These are phyloP conservation scores for Acrocephalus arundinaceus DNA, from an alignment of 2,113 vertebrate species.

Conservation along the genomic window DNA sequence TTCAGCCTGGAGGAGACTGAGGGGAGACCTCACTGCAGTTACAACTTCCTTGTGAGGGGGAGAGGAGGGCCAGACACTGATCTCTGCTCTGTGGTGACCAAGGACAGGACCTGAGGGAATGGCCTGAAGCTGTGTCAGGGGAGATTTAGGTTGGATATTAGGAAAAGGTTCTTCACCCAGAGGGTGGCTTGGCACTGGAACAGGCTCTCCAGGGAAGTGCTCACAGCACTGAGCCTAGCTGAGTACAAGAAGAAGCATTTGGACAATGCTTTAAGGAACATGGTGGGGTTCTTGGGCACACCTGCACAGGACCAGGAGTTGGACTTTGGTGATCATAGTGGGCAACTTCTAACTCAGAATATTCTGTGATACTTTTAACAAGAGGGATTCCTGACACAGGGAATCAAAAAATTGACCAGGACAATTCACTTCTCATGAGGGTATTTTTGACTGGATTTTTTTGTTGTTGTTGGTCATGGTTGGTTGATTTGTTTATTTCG, in stretches of 20 bases:
- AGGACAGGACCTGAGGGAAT: neutral
- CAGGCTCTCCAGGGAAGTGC: neutral
- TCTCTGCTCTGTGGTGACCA: neutral
- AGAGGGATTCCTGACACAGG: neutral
- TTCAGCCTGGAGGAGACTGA: neutral
- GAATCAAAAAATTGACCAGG: neutral
- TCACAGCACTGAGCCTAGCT: neutral
- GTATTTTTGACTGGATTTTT: neutral
- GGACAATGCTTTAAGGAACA: neutral
- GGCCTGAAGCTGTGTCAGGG: neutral
- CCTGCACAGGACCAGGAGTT: neutral
- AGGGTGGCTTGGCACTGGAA: neutral
- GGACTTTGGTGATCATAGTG: neutral
- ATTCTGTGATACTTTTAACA: neutral
- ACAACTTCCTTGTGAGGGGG: rapidly evolving
- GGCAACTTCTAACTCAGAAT: neutral
- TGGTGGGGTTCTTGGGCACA: neutral
- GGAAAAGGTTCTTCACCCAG: neutral
- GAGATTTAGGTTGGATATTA: neutral
- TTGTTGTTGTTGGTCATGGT: neutral
- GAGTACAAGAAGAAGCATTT: neutral
- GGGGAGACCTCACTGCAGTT: neutral
- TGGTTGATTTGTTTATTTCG: neutral
- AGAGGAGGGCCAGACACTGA: neutral
- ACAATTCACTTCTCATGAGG: neutral